These are phyloP conservation scores for Stigmatopora nigra DNA, from an alignment of 2,113 vertebrate species.

Conservation along the genomic window DNA sequence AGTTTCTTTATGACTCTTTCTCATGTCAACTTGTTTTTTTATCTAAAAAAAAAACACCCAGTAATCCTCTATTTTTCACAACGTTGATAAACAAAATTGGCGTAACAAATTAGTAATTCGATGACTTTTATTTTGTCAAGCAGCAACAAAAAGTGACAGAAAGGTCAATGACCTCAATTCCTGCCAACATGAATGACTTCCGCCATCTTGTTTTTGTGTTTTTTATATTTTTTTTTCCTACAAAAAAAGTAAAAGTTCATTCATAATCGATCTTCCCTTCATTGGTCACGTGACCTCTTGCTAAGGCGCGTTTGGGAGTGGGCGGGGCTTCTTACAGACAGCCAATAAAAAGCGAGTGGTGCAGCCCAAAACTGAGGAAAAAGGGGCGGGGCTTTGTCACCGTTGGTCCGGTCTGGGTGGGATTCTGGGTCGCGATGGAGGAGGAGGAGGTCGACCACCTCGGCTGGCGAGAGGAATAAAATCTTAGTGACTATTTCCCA, in stretches of 20 bases:
- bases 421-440: conserved; percentile 36
- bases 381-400: not conserved
- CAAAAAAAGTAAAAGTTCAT: not conserved
- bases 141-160: not conserved
- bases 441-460: conserved; percentile 54
- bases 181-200: not conserved
- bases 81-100: too few species aligned
- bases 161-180: conserved; percentile 4
- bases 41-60: too few species aligned
- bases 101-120: too few species aligned
- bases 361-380: not conserved
- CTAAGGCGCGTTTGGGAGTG: not conserved
- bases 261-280: not conserved
- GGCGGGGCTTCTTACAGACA: not conserved
- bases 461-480: conserved; percentile 34
- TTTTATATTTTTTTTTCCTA: not conserved
- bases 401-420: conserved; percentile 25
- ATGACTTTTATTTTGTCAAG: conserved; percentile 3
- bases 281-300: not conserved
- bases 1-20: too few species aligned
- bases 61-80: too few species aligned
- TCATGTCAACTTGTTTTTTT: too few species aligned
- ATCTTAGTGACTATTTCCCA: not conserved
- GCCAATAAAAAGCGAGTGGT: not conserved
- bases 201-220: not conserved